Conservation (phyloP, 2,888 invertebrate species). For the Empis stercorea region DNA sequence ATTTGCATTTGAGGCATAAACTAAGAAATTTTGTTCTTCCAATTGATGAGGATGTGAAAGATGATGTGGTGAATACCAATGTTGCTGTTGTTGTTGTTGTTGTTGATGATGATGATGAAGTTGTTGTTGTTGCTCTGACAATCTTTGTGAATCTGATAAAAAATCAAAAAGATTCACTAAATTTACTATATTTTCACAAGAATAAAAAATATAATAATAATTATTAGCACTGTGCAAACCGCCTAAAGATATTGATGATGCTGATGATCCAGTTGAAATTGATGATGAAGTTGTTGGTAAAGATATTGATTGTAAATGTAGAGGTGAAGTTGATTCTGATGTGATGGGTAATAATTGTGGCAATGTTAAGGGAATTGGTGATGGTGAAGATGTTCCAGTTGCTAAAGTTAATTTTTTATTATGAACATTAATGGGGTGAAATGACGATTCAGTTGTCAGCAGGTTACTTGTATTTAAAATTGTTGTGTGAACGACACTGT, state of each 20-base stretch:
- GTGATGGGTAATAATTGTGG: neutral
- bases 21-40: slow-evolving; percentile 19
- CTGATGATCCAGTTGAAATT: neutral
- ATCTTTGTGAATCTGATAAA: neutral
- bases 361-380: neutral
- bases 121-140: slow-evolving; percentile 10
- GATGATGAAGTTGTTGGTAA: neutral
- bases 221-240: no score
- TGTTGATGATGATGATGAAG: slow-evolving; percentile 15
- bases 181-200: no score
- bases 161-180: no score
- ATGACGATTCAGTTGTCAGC: neutral
- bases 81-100: slow-evolving; percentile 14
- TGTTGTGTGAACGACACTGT: neutral
- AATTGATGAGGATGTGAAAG: slow-evolving; percentile 25
- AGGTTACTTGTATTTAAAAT: neutral
- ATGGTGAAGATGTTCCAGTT: neutral
- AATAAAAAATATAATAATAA: no score
- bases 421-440: neutral
- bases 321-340: neutral
- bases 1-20: slow-evolving; percentile 26
- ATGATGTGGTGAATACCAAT: slow-evolving; percentile 22
- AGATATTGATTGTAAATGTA: neutral
- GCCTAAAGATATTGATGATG: neutral
- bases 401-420: neutral